Evolutionary conservation across 2,888 invertebrate genomes (phyloP).

Genomic region (Eilema sororculum): DNA sequence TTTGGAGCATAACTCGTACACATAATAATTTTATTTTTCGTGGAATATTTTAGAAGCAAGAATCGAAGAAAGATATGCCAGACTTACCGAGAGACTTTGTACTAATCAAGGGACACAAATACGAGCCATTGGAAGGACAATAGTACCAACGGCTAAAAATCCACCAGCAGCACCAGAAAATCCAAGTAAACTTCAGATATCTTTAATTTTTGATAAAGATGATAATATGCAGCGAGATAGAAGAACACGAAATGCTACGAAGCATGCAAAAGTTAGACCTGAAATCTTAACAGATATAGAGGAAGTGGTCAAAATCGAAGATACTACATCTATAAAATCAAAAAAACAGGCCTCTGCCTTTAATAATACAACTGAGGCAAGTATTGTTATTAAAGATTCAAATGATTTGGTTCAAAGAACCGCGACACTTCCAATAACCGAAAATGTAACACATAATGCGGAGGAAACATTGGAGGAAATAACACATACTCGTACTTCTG

Average conservation of each 20-base stretch:
- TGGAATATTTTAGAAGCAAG: slow-evolving; percentile 60
- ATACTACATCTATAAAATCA: background rate
- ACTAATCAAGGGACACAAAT: slow-evolving; percentile 61
- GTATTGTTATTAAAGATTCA: slow-evolving; percentile 14
- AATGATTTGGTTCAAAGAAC: background rate
- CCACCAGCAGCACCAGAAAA: slow-evolving; percentile 23
- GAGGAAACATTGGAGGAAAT: background rate
- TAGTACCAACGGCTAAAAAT: slow-evolving; percentile 33
- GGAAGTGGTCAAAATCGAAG: background rate
- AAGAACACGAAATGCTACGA: slow-evolving; percentile 33
- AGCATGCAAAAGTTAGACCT: background rate
- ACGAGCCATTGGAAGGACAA: slow-evolving; percentile 42
- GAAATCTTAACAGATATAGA: slow-evolving; percentile 5
- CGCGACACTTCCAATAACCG: background rate
- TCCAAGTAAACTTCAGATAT: slow-evolving; percentile 31
- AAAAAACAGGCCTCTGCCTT: background rate
- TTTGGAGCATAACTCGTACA: no score
- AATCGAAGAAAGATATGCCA: slow-evolving; percentile 59
- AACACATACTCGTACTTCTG: background rate
- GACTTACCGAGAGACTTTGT: slow-evolving; percentile 52
- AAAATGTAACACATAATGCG: background rate
- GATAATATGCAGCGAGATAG: slow-evolving; percentile 41
- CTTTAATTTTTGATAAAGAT: slow-evolving; percentile 59
- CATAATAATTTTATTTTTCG: no score
- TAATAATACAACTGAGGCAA: background rate